Evolutionary conservation across 2,797 vertebrate species (phyloP).

Genomic region (Gallirallus australis): DNA sequence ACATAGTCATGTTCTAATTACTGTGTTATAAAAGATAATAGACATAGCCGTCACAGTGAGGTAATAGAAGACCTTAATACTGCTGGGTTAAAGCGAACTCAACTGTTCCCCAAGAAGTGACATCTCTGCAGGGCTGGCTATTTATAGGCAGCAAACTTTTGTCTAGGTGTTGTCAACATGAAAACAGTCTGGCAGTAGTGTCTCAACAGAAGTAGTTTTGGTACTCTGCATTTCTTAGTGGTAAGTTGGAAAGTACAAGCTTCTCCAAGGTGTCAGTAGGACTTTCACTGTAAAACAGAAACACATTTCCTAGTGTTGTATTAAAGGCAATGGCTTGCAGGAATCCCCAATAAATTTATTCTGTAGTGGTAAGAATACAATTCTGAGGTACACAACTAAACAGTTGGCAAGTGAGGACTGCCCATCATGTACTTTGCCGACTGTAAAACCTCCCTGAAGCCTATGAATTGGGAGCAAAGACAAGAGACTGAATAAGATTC

Average conservation of each 20-base stretch:
- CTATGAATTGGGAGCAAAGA: background rate
- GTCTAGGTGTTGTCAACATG: background rate
- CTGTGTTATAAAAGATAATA: background rate
- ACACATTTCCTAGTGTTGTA: background rate
- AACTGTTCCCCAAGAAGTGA: background rate
- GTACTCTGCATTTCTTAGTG: background rate
- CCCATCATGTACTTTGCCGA: rapidly evolving
- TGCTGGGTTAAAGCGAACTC: background rate
- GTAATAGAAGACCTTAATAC: background rate
- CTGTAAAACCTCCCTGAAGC: background rate
- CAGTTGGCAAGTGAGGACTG: background rate
- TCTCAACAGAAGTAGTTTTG: background rate
- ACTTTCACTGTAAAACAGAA: background rate
- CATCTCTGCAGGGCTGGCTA: background rate
- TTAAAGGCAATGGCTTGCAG: background rate
- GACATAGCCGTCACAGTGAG: background rate
- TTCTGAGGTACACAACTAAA: background rate
- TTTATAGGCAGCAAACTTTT: background rate
- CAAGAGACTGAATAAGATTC: background rate
- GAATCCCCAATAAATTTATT: background rate
- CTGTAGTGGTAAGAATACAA: background rate
- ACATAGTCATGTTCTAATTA: background rate
- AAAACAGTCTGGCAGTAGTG: background rate
- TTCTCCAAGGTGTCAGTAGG: background rate
- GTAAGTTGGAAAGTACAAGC: background rate